A percentile compares a stretch with the other conserved stretches of the same genome.
These are phyloP conservation scores for Nasonovia ribisnigri DNA, from an alignment of 2,888 invertebrate genomes.

Conservation along the genomic window DNA sequence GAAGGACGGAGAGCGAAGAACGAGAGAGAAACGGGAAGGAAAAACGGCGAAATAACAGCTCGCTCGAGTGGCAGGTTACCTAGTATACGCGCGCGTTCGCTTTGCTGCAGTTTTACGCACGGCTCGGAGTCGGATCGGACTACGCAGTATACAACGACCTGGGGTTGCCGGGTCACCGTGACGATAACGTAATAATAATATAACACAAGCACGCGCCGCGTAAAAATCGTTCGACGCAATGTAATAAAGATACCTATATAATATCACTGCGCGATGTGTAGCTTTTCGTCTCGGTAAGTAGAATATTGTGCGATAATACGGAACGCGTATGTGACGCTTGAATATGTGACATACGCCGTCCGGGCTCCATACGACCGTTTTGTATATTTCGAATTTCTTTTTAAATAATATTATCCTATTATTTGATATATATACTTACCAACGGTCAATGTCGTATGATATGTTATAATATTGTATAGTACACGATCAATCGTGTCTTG, in stretches of 20 bases:
- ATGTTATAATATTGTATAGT: neutral
- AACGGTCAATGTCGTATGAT: neutral
- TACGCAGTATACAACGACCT: too few species aligned
- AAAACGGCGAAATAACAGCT: neutral
- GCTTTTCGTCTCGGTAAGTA: neutral
- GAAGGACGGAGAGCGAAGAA: neutral
- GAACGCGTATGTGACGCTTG: neutral
- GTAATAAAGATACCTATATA: neutral
- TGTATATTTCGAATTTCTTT: neutral
- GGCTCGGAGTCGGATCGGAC: constrained; percentile 9
- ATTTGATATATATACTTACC: neutral
- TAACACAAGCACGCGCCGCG: neutral
- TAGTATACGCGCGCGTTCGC: neutral
- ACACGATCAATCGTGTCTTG: neutral
- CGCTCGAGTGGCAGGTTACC: neutral
- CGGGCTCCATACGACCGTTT: neutral
- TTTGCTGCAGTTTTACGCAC: constrained; percentile 14
- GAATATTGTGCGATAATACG: neutral
- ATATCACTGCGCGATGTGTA: neutral
- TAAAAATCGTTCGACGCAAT: neutral
- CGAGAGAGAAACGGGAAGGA: neutral
- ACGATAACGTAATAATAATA: neutral
- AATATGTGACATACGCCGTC: neutral
- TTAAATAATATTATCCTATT: too few species aligned
- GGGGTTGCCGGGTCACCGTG: constrained; percentile 56